Base-by-base conservation (phyloP, 2,888 invertebrate genomes). In the Cerastoderma edule region DNA sequence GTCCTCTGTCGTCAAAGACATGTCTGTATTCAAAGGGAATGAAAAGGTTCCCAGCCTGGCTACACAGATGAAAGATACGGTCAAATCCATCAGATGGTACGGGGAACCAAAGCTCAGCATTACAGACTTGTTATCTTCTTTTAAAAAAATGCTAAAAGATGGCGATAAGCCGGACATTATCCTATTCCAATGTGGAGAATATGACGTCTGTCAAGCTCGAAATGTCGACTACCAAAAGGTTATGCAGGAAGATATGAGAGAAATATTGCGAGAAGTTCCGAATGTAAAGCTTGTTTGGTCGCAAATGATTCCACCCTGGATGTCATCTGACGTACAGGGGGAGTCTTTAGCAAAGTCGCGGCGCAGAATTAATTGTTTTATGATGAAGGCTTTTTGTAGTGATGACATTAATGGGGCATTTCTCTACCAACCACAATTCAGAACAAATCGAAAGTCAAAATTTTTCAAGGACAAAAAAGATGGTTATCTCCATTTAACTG, bases 161-260 rank as follows among this genome's bases (percentile, higher is more conserved):
- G 4, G 19, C 8, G 2, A 32, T 2, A 72, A 66, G 16, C 74
- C 77, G 0, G 65, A 77, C 22, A 77, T 80, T 39, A 77, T 80
- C 24, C 27, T 80, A 0, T 63, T 80, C 48, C 80, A 80, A 56
- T 72, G 74, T 67, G 80, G 80, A 2, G 80, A 80, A 56, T 64
- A 74, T 28, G 60, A 77, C 48, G 48, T 77, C 13, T 70, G 76
- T 54, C 46, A n/a, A 22, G 72, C 70, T 1, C 39, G 54, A 27
- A 80, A 77, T 60, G 35, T 33, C 4, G 77, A 77, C 13, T 30
- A 27, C 22, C 30, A 27, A n/a, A 67, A 71, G 0, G 44, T 50
- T 19, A 72, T 80, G 72, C 48, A 75, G 22, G 22, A 44, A 28
- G 74, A 77, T 27, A 54, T 75, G 22, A 35, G 35, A 30, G 48